phyloP scores from a whole-genome alignment of 2,113 vertebrate genomes.

The Podiceps cristatus region DNA sequence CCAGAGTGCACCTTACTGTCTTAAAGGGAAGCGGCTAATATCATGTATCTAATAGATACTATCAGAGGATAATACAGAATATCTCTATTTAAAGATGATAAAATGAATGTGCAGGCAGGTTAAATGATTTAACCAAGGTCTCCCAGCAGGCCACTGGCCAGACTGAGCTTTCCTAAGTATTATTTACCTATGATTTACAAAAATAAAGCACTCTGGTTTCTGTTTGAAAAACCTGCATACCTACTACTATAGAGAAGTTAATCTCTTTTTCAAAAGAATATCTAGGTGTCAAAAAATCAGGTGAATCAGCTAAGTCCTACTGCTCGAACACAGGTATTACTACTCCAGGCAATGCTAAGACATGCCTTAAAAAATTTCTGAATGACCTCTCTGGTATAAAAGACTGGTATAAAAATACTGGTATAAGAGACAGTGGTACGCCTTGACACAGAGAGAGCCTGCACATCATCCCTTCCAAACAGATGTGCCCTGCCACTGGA shows the following conservation, averaged over 20 bases:
- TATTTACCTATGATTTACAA: neutral
- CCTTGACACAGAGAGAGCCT: neutral
- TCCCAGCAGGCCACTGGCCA: neutral
- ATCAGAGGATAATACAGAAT: neutral
- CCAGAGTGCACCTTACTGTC: neutral
- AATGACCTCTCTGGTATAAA: neutral
- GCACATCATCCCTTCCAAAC: neutral
- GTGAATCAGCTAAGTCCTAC: neutral
- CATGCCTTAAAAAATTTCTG: neutral
- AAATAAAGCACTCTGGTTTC: neutral
- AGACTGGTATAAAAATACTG: too few relatives aligned
- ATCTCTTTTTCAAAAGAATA: neutral
- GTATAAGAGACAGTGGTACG: neutral
- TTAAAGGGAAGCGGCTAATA: neutral
- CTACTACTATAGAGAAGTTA: neutral
- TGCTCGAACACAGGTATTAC: neutral
- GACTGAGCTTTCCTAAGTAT: neutral
- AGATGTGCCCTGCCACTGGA: neutral
- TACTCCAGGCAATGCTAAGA: neutral
- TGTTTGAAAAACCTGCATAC: neutral
- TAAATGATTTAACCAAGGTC: neutral
- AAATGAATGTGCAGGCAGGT: neutral
- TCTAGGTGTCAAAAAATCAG: neutral
- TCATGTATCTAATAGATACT: neutral
- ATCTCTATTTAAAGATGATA: neutral